These are phyloP conservation scores for Hephaestus fuliginosus DNA, from an alignment of 2,797 vertebrate species.

Conservation along the genomic window DNA sequence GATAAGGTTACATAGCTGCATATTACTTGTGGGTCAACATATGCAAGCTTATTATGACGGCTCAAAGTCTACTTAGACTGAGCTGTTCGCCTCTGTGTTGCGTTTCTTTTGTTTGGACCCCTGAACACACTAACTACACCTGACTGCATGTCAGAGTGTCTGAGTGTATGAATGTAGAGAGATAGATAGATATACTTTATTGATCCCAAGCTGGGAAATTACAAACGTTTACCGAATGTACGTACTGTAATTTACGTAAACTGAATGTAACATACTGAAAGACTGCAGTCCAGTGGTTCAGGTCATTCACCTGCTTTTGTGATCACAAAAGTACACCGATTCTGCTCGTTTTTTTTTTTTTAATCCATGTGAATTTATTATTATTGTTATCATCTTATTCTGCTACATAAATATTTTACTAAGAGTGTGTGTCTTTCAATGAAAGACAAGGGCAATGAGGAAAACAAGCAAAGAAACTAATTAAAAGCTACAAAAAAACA, in stretches of 20 bases:
- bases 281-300: neutral
- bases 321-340: neutral
- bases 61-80: conserved; percentile 62
- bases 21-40: conserved; percentile 27
- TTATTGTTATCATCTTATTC: neutral
- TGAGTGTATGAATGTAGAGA: no score
- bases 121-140: conserved; percentile 7
- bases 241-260: no score
- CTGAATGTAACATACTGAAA: neutral
- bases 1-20: conserved; percentile 30
- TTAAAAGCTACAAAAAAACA: neutral
- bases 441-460: neutral
- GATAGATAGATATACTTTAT: no score
- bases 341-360: no score
- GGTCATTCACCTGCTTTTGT: neutral
- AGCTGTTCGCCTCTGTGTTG: conserved; percentile 58
- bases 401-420: neutral
- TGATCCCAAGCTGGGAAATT: no score
- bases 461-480: neutral
- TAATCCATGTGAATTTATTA: neutral
- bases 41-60: conserved; percentile 33
- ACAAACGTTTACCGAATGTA: no score
- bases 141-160: neutral
- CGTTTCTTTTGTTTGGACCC: conserved; percentile 41
- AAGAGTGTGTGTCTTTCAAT: neutral